A percentile compares a stretch with the other conserved stretches of the same genome.
Evolutionary conservation across 1,140 invertebrate genomes (phyloP).

Genomic region (Drosophila persimilis): DNA sequence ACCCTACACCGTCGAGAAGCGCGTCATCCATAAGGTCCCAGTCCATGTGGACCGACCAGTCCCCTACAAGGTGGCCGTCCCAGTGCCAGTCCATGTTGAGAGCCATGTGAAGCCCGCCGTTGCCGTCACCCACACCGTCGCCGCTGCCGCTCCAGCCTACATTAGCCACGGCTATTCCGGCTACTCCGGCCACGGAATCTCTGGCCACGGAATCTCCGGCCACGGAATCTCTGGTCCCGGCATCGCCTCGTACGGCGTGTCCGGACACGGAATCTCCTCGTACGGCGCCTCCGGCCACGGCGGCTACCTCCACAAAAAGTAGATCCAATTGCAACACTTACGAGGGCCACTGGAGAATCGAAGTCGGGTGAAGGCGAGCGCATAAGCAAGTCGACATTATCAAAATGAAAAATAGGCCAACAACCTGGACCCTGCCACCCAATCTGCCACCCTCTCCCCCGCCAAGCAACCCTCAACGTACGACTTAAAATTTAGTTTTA

Average conservation of each 20-base stretch:
- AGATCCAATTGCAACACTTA: conserved; percentile 62
- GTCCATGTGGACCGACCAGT: conserved; percentile 85
- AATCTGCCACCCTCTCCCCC: conserved; percentile 15
- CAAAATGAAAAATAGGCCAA: conserved; percentile 25
- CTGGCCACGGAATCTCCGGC: conserved; percentile 39
- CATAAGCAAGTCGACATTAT: conserved; percentile 56
- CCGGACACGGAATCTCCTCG: conserved; percentile 58
- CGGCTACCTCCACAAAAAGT: conserved; percentile 81
- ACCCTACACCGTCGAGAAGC: conserved; percentile 86
- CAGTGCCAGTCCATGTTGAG: conserved; percentile 84
- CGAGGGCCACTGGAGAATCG: conserved; percentile 56
- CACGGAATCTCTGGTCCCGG: conserved; percentile 45
- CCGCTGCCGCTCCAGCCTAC: conserved; percentile 40
- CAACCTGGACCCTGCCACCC: conserved; percentile 4
- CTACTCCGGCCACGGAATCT: conserved; percentile 35
- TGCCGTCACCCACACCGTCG: conserved; percentile 59
- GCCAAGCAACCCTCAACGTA: conserved; percentile 62
- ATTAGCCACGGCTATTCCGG: conserved; percentile 48
- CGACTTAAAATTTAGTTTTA: conserved; percentile 81
- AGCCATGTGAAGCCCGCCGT: conserved; percentile 69
- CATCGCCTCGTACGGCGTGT: conserved; percentile 34
- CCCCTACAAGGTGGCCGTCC: conserved; percentile 86
- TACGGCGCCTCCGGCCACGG: conserved; percentile 68
- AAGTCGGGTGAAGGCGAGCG: conserved; percentile 67
- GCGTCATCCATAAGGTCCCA: conserved; percentile 83